Base-by-base conservation (phyloP, 2,888 invertebrate species). In the Ophion obscuratus region DNA sequence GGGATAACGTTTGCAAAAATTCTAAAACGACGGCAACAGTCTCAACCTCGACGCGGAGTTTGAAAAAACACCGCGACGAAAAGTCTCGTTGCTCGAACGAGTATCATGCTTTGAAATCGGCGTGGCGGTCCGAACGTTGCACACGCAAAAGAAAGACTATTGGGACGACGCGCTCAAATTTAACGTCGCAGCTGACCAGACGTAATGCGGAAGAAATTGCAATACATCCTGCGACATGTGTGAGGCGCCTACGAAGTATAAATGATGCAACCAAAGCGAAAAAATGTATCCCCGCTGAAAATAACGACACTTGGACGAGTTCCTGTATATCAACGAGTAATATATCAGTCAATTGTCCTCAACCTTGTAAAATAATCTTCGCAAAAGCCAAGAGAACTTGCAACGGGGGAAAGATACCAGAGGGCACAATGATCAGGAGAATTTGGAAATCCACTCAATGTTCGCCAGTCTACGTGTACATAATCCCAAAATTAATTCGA, bases 401-500 rank as follows among this genome's bases (percentile, higher is more conserved):
- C 2, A 73, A 47, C 2, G 27, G 11, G 17, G 31, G 31, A 2
- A 75, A 53, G 44, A 61, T 10, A 20, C 2, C 62, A 11, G 77
- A 53, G 14, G 17, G 9, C 24, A 3, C 5, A 20, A 40, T 40
- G 2, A 81, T 61, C 2, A 20, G 17, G 6, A 74, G 64, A 27
- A 78, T 47, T 47, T 78, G 74, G 11, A 64, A 17, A 14, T 66
- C 66, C n/a, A 17, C 64, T n/a, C 75, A 66, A 57, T 84, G 84
- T 59, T 84, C 76, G 27, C 24, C 73, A n/a, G 27, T 77, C 14
- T 68, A 77, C n/a, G 20, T 27, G 20, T 74, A 74, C 59, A 17
- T 57, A 9, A 62, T 10, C 10, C 31, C 59, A 9, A 64, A 70
- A 11, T 64, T 57, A 17, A 7, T 14, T n/a, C 20, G 11, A 17